Conservation (phyloP, 1,140 invertebrate genomes). For the Ctenoplectra terminalis region DNA sequence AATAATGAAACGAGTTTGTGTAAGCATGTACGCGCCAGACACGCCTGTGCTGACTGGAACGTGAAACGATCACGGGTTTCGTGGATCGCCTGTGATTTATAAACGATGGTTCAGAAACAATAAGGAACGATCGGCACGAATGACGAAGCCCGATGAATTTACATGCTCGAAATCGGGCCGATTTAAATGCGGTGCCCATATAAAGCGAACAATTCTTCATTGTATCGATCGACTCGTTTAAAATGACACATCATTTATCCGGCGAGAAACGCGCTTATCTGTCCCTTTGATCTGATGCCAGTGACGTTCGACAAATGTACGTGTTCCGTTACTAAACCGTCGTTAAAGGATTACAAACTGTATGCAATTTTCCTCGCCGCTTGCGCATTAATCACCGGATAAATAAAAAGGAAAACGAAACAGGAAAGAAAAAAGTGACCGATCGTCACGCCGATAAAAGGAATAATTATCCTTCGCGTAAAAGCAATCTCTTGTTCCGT, state of each 20-base stretch:
- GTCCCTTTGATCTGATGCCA: slow-evolving; percentile 44
- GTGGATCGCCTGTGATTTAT: background rate
- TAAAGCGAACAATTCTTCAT: slow-evolving; percentile 62
- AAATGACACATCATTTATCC: slow-evolving; percentile 52
- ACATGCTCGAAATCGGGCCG: slow-evolving; percentile 36
- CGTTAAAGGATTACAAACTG: slow-evolving; percentile 33
- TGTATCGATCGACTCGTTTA: slow-evolving; percentile 54
- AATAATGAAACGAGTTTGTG: background rate
- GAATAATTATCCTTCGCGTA: background rate
- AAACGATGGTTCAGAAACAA: slow-evolving; percentile 33
- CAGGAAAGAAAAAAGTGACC: background rate
- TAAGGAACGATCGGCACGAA: slow-evolving; percentile 19
- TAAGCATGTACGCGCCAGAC: background rate
- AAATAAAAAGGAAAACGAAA: background rate
- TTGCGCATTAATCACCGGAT: background rate
- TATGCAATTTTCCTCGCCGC: slow-evolving; percentile 1
- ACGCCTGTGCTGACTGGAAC: no score
- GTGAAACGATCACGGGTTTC: background rate
- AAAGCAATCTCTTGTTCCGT: background rate
- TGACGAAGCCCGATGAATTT: slow-evolving; percentile 43
- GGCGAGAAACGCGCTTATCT: slow-evolving; percentile 40
- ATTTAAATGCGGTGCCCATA: slow-evolving; percentile 16
- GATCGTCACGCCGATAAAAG: background rate
- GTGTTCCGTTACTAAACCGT: slow-evolving; percentile 9
- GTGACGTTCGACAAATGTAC: slow-evolving; percentile 36